A percentile compares a stretch with the other conserved stretches of the same genome.
phyloP scores from a whole-genome alignment of 92 coral and sea anemone species.

The Paramuricea clavata region DNA sequence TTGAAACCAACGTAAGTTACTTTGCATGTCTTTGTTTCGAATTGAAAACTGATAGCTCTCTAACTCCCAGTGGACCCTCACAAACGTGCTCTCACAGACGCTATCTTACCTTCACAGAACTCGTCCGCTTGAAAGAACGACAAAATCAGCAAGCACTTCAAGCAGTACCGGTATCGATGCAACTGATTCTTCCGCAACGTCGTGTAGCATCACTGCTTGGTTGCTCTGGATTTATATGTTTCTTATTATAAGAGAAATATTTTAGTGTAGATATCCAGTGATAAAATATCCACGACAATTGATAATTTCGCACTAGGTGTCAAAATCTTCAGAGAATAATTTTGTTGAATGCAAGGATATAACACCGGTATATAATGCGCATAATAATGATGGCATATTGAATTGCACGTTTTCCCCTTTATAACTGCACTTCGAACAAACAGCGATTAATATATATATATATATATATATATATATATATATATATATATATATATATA shows the following conservation, averaged over 20 bases:
- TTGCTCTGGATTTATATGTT: not conserved
- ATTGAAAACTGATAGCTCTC: not conserved
- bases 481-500: too few relatives aligned
- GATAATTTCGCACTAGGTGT: not conserved
- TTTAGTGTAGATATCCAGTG: not conserved
- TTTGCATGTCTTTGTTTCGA: not conserved
- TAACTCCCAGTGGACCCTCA: too few relatives aligned
- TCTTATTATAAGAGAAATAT: not conserved
- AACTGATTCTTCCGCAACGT: not conserved
- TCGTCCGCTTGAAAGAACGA: not conserved
- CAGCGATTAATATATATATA: too few relatives aligned
- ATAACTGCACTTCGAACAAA: too few relatives aligned
- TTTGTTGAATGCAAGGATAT: too few relatives aligned
- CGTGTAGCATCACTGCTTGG: not conserved
- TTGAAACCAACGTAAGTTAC: constrained; percentile 9
- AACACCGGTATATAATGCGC: too few relatives aligned
- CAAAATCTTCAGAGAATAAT: too few relatives aligned
- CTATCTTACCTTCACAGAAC: not conserved
- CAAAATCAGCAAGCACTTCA: not conserved
- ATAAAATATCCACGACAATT: not conserved
- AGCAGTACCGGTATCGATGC: not conserved
- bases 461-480: too few relatives aligned
- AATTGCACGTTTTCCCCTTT: too few relatives aligned
- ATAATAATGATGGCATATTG: too few relatives aligned
- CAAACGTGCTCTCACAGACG: too few relatives aligned